Evolutionary conservation across 2,113 vertebrate species (phyloP).

Genomic region (Dunckerocampus dactyliophorus): DNA sequence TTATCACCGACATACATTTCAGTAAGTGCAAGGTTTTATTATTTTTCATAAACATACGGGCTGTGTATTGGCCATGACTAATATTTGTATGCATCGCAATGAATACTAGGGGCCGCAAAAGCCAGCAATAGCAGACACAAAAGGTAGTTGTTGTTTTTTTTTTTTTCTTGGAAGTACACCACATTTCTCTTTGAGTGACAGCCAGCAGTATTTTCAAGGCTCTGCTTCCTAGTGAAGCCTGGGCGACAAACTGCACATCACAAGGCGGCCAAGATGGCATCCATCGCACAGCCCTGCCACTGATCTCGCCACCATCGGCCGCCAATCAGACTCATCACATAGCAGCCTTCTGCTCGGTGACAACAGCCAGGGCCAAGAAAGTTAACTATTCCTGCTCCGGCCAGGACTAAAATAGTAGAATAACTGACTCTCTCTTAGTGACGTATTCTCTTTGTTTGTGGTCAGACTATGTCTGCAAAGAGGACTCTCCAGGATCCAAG

Average conservation of each 20-base stretch:
- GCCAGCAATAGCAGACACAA: slow-evolving; percentile 40
- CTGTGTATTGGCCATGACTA: too few relatives aligned
- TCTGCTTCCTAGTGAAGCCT: slow-evolving; percentile 59
- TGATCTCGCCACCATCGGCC: slow-evolving; percentile 67
- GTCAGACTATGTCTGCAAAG: slow-evolving; percentile 44
- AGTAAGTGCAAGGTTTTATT: too few relatives aligned
- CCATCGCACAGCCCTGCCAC: slow-evolving; percentile 66
- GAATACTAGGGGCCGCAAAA: slow-evolving; percentile 24
- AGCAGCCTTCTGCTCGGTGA: slow-evolving; percentile 68
- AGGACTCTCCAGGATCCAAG: slow-evolving; percentile 55
- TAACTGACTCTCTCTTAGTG: slow-evolving; percentile 9
- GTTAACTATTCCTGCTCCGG: slow-evolving; percentile 59
- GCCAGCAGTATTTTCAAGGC: slow-evolving; percentile 70
- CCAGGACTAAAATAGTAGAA: slow-evolving; percentile 23
- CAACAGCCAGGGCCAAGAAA: slow-evolving; percentile 59
- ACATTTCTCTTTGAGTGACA: slow-evolving; percentile 67
- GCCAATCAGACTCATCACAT: slow-evolving; percentile 72
- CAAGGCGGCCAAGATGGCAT: slow-evolving; percentile 68
- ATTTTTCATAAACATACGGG: too few relatives aligned
- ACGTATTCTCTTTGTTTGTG: slow-evolving; percentile 48
- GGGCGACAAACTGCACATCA: slow-evolving; percentile 72
- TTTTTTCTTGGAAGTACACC: slow-evolving; percentile 43
- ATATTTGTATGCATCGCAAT: background rate
- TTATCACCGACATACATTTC: too few relatives aligned
- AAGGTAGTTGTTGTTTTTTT: slow-evolving; percentile 37